Evolutionary conservation across 2,888 invertebrate species (phyloP).

Genomic region (Timandra comae): DNA sequence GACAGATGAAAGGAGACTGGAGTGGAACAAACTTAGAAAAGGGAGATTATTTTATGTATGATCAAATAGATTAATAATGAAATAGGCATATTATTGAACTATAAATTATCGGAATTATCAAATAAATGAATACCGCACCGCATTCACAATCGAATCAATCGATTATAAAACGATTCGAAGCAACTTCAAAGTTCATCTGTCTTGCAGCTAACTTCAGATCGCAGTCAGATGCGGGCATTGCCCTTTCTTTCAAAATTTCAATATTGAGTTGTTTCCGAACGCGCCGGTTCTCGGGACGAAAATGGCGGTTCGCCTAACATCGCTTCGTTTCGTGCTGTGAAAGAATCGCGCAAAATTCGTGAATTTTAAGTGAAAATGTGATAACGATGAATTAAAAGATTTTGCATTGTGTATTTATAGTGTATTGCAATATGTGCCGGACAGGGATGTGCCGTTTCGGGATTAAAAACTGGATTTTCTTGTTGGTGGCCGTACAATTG

Average conservation of each 20-base stretch:
- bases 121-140: too few species aligned
- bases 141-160: too few species aligned
- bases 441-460: constrained; percentile 66
- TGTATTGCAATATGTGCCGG: constrained; percentile 65
- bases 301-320: constrained; percentile 56
- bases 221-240: constrained; percentile 58
- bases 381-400: constrained; percentile 71
- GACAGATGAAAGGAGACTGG: too few species aligned
- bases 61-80: too few species aligned
- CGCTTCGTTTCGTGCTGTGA: constrained; percentile 29
- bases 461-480: constrained; percentile 70
- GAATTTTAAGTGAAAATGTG: constrained; percentile 71
- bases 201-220: constrained; percentile 33
- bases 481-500: constrained; percentile 64
- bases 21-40: too few species aligned
- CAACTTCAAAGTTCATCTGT: constrained; percentile 6
- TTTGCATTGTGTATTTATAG: constrained; percentile 53
- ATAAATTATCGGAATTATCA: too few species aligned
- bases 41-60: too few species aligned
- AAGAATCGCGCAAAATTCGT: constrained; percentile 39
- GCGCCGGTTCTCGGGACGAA: constrained; percentile 50
- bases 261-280: constrained; percentile 65
- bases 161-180: too few species aligned
- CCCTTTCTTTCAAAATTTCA: too few species aligned
- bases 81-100: too few species aligned